Base-by-base conservation (phyloP, 2,113 vertebrate genomes). In the Mellivora capensis region DNA sequence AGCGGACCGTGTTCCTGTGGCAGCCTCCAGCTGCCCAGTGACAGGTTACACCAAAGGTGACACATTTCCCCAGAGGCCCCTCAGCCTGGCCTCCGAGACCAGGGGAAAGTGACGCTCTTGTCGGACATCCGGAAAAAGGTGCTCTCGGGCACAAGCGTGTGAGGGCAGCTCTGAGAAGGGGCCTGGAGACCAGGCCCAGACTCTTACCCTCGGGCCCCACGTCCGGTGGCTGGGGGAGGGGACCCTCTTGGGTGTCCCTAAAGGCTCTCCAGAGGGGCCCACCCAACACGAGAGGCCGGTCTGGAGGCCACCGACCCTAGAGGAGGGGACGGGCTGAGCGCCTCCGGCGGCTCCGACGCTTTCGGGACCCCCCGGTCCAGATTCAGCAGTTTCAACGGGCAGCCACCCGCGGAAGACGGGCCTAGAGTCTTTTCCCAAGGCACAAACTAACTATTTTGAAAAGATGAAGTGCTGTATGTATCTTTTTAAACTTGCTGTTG, bases 201-300 rank as follows among this genome's bases (percentile, higher is more conserved):
- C 62, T 64, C 62, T 64, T 11, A 3, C 13, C 29, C 29, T 31
- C 29, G 2, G 59, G 25, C 10, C 25, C 12, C 44, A 21, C 14
- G 17, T 64, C 61, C 10, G 5, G 54, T 2, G 14, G 64, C 71
- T 25, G 49, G 34, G 12, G 42, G 39, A 31, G 2, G 1, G 4
- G 6, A 42, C n/a, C 8, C 39, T 6, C 52, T 3, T 1, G 5
- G 0, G 4, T 39, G 18, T 61, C 18, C 52, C 14, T 2, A 10
- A 27, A 17, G 49, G 6, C 20, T 23, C 44, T 15, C 29, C 25
- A 15, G 80, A 54, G 14, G 7, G 39, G 21, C 52, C 31, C 7
- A 8, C 49, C 37, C 6, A 0, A 39, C 34, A 61, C 8, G 4
- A 27, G 23, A 44, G n/a, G 87, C 71, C 13, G 5, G 20, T 23